Conservation (phyloP, 2,113 vertebrate species). For the Dissostichus mawsoni region DNA sequence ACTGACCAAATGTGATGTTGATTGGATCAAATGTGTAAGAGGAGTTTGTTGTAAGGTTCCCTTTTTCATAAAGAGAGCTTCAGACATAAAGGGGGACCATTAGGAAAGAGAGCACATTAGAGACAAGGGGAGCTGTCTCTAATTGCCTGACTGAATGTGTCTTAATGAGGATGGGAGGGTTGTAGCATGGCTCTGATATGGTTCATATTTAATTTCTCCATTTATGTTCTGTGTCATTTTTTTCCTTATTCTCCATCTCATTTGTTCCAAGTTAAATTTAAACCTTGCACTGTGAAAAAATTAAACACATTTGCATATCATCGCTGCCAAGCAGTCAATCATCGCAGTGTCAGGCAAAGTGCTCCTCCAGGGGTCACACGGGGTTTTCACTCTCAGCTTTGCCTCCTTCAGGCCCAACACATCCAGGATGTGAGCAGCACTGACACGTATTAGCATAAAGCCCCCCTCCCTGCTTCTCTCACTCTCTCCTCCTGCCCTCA, state of each 20-base stretch:
- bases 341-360: conserved; percentile 36
- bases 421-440: conserved; percentile 49
- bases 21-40: conserved; percentile 23
- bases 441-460: conserved; percentile 58
- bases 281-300: conserved; percentile 29
- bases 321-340: conserved; percentile 49
- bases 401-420: conserved; percentile 25
- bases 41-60: background rate
- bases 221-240: conserved; percentile 6
- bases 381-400: conserved; percentile 44
- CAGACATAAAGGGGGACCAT: no score
- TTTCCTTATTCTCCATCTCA: background rate
- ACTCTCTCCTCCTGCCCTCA: conserved; percentile 28
- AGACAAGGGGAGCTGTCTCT: no score
- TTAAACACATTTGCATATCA: conserved; percentile 52
- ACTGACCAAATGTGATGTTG: no score
- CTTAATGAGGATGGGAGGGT: conserved; percentile 61
- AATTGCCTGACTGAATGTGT: conserved; percentile 7
- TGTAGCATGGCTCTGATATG: conserved; percentile 28
- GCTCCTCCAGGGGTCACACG: conserved; percentile 57
- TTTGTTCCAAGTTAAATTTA: conserved; percentile 24
- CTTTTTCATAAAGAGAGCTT: no score
- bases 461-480: conserved; percentile 28
- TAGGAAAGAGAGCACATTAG: no score
- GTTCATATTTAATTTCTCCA: conserved; percentile 26